Conservation (phyloP, 2,113 vertebrate species). For the Mesocricetus auratus region DNA sequence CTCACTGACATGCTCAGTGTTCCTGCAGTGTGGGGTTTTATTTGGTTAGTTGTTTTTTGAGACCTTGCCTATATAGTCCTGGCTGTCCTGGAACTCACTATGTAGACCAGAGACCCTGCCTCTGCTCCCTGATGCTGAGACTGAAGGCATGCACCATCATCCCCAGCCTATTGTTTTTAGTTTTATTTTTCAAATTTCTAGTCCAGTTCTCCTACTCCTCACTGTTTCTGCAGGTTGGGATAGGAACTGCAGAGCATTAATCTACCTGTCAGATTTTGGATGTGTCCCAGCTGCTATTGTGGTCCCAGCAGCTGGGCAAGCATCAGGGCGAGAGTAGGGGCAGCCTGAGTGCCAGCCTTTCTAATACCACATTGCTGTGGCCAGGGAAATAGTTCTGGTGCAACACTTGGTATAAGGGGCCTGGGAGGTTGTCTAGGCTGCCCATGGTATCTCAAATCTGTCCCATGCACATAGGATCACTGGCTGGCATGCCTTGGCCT, state of each 20-base stretch:
- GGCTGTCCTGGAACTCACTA: not conserved
- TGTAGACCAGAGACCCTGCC: not conserved
- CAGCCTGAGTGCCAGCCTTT: not conserved
- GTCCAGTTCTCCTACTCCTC: not conserved
- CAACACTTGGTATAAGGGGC: not conserved
- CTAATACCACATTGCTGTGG: not conserved
- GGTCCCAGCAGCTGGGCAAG: not conserved
- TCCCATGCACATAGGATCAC: not conserved
- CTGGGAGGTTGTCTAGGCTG: not conserved
- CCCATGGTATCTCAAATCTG: not conserved
- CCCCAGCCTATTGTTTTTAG: not conserved
- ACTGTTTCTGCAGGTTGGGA: not conserved
- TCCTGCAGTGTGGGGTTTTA: not conserved
- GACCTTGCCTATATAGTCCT: not conserved
- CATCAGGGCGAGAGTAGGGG: not conserved
- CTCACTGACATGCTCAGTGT: constrained; percentile 22
- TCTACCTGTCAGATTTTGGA: not conserved
- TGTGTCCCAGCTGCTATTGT: not conserved
- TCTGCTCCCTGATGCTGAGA: not conserved
- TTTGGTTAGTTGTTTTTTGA: not conserved
- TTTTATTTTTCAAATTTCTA: not conserved
- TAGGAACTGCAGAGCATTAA: not conserved
- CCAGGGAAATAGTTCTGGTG: not conserved
- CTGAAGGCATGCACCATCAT: not conserved
- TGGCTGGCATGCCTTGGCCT: not conserved